Base-by-base conservation (phyloP, 2,888 invertebrate genomes). In the Eupeodes latifasciatus region DNA sequence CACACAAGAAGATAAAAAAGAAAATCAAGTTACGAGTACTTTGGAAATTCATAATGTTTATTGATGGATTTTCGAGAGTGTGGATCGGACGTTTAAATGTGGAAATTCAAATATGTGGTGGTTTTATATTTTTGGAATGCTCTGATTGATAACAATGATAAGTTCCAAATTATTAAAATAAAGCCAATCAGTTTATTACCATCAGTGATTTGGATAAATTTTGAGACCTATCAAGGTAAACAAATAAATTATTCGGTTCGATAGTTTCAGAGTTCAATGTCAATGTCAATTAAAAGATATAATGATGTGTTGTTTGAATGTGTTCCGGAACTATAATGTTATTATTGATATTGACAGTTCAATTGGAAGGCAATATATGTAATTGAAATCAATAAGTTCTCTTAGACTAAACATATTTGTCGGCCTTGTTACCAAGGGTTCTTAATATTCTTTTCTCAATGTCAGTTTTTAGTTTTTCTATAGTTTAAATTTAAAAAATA, bases 121-220 rank as follows among this genome's bases (percentile, higher is more conserved):
- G 55, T 84, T 83, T 80, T 87, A 80, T 87, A 87, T 67, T 67
- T 79, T 67, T 64, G 1, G 4, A 19, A 64, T 67, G 76, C 16
- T 14, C 6, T 7, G 85, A 85, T 81, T 55, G 67, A 62, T 40
- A 6, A 36, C 12, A 7, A 19, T 49, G 87, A 87, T 87, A 84
- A 62, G 34, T n/a, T 1, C 1, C 10, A 66, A 83, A 87, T 80
- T 72, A 51, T 53, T 19, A 1, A n/a, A n/a, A 53, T n/a, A 62
- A 69, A 77, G 11, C 51, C 27, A 27, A 66, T n/a, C 71, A 51
- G 47, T 80, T 55, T 75, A 27, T 64, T 62, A 11, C 19, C 51
- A 76, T 66, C 72, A 77, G 66, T 55, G 11, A 75, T 57, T 75
- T 64, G 36, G 76, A 40, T 57, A 79, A 78, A 44, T 86, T 61